These are phyloP conservation scores for Calliphora vomitoria DNA, from an alignment of 2,888 invertebrate species.

Conservation along the genomic window DNA sequence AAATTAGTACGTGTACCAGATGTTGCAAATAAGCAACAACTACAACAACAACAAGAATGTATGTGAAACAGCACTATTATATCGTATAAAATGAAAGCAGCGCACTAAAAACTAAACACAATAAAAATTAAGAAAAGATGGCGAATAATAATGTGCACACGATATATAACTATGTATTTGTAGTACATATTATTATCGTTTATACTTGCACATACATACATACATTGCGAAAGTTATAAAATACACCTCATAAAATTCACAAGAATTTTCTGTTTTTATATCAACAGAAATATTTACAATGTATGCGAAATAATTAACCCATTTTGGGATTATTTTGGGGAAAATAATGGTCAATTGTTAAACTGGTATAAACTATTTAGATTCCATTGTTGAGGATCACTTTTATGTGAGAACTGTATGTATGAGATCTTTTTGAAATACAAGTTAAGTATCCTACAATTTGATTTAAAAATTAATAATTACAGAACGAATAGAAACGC, in stretches of 20 bases:
- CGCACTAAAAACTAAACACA: constrained; percentile 40
- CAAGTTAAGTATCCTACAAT: too few species aligned
- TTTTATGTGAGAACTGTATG: too few species aligned
- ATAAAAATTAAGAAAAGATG: constrained; percentile 45
- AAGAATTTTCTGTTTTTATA: constrained; percentile 21
- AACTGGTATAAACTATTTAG: too few species aligned
- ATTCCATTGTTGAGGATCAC: too few species aligned
- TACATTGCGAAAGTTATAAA: constrained; percentile 2
- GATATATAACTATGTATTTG: constrained; percentile 4
- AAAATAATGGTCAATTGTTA: background rate
- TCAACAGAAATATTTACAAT: background rate
- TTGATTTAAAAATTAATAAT: too few species aligned
- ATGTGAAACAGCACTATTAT: constrained; percentile 22
- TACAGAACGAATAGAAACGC: too few species aligned
- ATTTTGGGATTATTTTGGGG: background rate
- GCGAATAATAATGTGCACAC: constrained; percentile 51
- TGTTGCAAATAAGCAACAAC: constrained; percentile 55
- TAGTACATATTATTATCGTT: background rate
- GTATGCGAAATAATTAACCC: background rate
- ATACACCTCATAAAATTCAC: constrained; percentile 37
- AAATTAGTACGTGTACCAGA: constrained; percentile 68
- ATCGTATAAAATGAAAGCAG: constrained; percentile 3
- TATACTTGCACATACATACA: background rate
- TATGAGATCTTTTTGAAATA: too few species aligned
- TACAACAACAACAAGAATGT: constrained; percentile 10